Evolutionary conservation across 2,888 invertebrate genomes (phyloP), one percentile per base, ranked within the genome.

Genomic region (Synergus laeviventris): DNA sequence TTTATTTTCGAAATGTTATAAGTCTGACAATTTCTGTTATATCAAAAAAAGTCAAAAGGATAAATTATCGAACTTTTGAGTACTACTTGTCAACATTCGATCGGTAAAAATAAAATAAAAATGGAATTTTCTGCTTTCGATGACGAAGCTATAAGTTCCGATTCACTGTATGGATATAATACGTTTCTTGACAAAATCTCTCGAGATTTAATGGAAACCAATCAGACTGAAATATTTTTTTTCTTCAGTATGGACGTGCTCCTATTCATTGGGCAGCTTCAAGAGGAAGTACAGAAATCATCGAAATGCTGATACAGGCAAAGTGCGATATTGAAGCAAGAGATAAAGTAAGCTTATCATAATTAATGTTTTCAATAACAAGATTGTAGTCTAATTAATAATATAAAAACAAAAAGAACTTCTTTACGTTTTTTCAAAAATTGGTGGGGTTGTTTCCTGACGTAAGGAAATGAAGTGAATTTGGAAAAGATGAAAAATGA

Each of bases 201-300:
- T n/a, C 49, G 18, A 39, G 38, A 14, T 56, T 73, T 38, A 36
- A 16, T 56, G 31, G 21, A 49, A 56, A 73, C 36, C 56, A 56
- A 73, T 56, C 45, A 39, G 18, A 18, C n/a, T 21, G 24, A 49
- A 38, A 64, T 54, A 49, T 31, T 75, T 76, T 73, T 70, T 60
- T 81, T 54, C 89, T 88, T 0, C 91, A 95, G 95, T 95, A 95
- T 88, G 95, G 95, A 24, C 91, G 95, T 76, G 94, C 95, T 11
- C 95, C 95, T 14, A 94, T 95, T 81, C 95, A 95, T 88, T 95
- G 95, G 95, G 95, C 95, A 14, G 94, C 95, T 0, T 95, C 95
- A 73, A 91, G 94, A 77, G 95, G 95, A 60, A 95, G 94, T 87
- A 93, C 94, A 24, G 95, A 95, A 83, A 94, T 95, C 76, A 94